These are phyloP conservation scores for Arizona elegans DNA, from an alignment of 2,113 vertebrate species.

Conservation along the genomic window DNA sequence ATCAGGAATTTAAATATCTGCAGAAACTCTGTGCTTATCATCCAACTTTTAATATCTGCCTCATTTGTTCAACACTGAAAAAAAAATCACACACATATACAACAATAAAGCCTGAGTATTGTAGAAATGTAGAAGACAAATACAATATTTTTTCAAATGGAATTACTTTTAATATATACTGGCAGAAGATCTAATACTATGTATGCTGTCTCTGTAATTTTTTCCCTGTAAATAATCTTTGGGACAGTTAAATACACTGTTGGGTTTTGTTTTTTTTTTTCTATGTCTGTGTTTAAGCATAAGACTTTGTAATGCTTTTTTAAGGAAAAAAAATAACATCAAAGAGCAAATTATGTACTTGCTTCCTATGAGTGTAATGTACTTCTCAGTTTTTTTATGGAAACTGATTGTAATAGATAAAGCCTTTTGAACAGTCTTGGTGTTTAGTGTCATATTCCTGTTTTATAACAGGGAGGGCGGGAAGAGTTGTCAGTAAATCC, in stretches of 20 bases:
- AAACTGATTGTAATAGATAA: constrained; percentile 74
- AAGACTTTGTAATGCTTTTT: constrained; percentile 96
- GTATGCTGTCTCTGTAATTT: constrained; percentile 82
- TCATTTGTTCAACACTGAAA: constrained; percentile 63
- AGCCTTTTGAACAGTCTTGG: constrained; percentile 70
- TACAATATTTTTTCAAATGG: constrained; percentile 83
- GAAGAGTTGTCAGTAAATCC: constrained; percentile 52
- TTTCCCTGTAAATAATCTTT: constrained; percentile 86
- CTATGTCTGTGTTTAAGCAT: constrained; percentile 95
- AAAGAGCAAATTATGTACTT: constrained; percentile 85
- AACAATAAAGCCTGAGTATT: constrained; percentile 72
- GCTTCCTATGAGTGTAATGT: constrained; percentile 74
- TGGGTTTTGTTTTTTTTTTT: constrained; percentile 76
- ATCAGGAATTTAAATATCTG: constrained; percentile 50
- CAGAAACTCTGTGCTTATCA: constrained; percentile 60
- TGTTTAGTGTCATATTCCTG: constrained; percentile 68
- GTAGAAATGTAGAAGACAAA: constrained; percentile 82
- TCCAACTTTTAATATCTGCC: constrained; percentile 56
- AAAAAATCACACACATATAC: constrained; percentile 44
- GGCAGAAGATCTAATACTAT: constrained; percentile 82
- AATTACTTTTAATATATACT: constrained; percentile 84
- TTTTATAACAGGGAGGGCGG: constrained; percentile 51
- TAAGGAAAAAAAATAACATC: constrained; percentile 83
- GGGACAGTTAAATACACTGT: constrained; percentile 85
- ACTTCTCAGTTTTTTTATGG: constrained; percentile 71